phyloP scores from a whole-genome alignment of 2,797 vertebrate genomes.

The Orestias chungarensis region DNA sequence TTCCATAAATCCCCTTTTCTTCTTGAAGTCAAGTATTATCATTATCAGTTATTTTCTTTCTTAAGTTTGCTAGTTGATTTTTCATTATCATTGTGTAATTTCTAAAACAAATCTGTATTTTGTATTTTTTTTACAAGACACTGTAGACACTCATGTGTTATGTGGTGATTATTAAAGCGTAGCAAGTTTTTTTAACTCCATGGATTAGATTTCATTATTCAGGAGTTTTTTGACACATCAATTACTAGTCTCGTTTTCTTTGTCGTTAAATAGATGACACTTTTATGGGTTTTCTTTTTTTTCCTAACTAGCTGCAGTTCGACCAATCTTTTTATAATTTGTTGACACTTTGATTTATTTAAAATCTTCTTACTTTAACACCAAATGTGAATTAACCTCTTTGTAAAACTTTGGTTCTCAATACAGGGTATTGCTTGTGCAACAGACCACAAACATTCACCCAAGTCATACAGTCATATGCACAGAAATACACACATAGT shows the following conservation, averaged over 20 bases:
- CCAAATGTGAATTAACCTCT: conserved; percentile 67
- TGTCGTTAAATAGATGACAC: conserved; percentile 45
- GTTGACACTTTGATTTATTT: conserved; percentile 61
- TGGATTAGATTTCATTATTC: conserved; percentile 28
- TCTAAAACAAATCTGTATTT: conserved; percentile 2
- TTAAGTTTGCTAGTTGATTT: conserved; percentile 1
- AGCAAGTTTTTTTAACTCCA: conserved; percentile 4
- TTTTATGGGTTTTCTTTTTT: conserved; percentile 48
- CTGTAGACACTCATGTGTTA: no score
- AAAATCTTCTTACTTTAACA: conserved; percentile 60
- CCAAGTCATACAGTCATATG: conserved; percentile 25
- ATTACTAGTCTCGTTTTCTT: conserved; percentile 41
- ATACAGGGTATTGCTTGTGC: conserved; percentile 45
- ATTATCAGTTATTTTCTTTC: conserved; percentile 10
- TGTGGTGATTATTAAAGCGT: conserved; percentile 2
- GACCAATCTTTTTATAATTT: conserved; percentile 45
- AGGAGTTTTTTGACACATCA: conserved; percentile 22
- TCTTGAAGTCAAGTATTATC: conserved; percentile 20
- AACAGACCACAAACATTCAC: conserved; percentile 41
- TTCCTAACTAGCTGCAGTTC: conserved; percentile 44
- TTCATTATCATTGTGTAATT: not conserved
- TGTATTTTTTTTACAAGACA: conserved; percentile 10
- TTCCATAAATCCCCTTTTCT: conserved; percentile 21
- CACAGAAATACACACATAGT: conserved; percentile 27
- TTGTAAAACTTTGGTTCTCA: conserved; percentile 55